Conservation (phyloP, 2,888 invertebrate genomes). For the Heliconius hortense region DNA sequence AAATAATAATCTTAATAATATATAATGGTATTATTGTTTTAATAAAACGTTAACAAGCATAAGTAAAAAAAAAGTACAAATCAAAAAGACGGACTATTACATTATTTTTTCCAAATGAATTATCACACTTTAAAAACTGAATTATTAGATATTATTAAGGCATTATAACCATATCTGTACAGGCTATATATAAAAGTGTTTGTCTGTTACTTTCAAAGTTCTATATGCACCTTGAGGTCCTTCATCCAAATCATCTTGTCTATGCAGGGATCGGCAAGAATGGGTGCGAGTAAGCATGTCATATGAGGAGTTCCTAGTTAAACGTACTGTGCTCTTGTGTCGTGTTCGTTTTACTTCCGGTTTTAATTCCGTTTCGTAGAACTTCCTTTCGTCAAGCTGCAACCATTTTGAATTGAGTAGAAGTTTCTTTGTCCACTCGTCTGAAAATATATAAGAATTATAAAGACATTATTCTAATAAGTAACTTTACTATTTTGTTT, state of each 20-base stretch:
- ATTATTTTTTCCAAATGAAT: background rate
- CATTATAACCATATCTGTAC: background rate
- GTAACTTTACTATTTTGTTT: too few species aligned
- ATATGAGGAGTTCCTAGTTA: conserved; percentile 64
- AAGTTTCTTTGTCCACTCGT: conserved; percentile 87
- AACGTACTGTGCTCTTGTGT: conserved; percentile 60
- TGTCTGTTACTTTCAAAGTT: conserved; percentile 62
- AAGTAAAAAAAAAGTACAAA: background rate
- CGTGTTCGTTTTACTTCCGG: conserved; percentile 58
- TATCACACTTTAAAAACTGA: too few species aligned
- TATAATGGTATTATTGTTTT: too few species aligned
- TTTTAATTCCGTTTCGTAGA: conserved; percentile 70
- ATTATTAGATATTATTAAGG: background rate
- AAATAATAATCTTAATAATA: too few species aligned
- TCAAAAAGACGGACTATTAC: background rate
- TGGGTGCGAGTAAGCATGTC: conserved; percentile 70
- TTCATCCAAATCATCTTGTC: conserved; percentile 66
- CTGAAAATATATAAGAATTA: conserved; percentile 55
- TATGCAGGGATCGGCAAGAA: conserved; percentile 66
- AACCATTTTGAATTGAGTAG: conserved; percentile 87
- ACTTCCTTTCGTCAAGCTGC: conserved; percentile 82
- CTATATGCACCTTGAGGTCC: conserved; percentile 70
- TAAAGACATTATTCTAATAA: background rate
- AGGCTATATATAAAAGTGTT: conserved; percentile 52
- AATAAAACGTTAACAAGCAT: too few species aligned